Evolutionary conservation across 2,113 vertebrate genomes (phyloP), one percentile per base, ranked within the genome.

Genomic region (Steatornis caripensis): DNA sequence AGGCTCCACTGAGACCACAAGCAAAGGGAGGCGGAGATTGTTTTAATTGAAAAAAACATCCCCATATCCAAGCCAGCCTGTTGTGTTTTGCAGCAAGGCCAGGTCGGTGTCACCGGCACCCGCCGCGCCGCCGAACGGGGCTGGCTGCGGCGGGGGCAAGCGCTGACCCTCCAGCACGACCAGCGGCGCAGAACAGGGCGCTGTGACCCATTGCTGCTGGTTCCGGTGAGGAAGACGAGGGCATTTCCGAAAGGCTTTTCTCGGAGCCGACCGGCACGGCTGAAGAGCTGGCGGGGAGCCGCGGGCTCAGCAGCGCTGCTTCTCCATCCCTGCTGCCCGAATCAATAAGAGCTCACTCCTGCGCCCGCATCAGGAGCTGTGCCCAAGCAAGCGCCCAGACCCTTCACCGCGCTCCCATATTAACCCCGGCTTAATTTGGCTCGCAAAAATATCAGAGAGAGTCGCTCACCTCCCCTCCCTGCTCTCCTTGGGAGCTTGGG

Each of bases 171-270:
- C 32, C 81, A 29, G 60, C 68, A 32, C 0, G 1, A 12, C 11
- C 55, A 26, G 46, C 0, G 2, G 46, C 2, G 5, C n/a, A 4
- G 55, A 15, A 1, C 23, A 2, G 0, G 27, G 8, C 5, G 0
- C 20, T 0, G 4, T 32, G 55, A 45, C 66, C 58, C 11, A 0
- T 48, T 15, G 64, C 48, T 0, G 3, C 54, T 24, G 53, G 37
- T 29, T n/a, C 8, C 2, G 65, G 4, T 1, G 22, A 77, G 85
- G 64, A 61, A 37, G 68, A 19, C 0, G 9, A 91, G 62, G 48
- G 8, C 5, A 5, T 37, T 60, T 13, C 80, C 51, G 92, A 46
- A 76, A 66, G 80, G 80, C 17, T 94, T 86, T 66, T 66, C 51
- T 80, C 2, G 1, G 54, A 69, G 66, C 30, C 17, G 1, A 37